A percentile compares a stretch with the other conserved stretches of the same genome.
Evolutionary conservation across 2,113 vertebrate genomes (phyloP).

Genomic region (Sinocyclocheilus grahami): DNA sequence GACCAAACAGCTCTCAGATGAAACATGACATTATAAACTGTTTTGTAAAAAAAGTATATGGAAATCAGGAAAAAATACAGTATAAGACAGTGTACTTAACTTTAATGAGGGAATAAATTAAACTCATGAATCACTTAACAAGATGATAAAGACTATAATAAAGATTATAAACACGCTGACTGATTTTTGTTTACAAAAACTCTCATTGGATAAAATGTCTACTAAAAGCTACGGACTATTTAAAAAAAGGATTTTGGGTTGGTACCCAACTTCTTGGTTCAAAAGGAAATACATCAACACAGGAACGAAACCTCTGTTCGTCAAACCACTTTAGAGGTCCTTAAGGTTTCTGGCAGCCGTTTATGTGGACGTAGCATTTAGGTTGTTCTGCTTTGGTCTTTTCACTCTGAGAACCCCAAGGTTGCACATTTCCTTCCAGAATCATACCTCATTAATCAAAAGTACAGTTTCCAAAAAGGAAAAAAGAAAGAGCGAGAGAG

Average conservation of each 20-base stretch:
- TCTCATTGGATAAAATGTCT: not conserved
- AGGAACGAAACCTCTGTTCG: not conserved
- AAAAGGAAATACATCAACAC: not conserved
- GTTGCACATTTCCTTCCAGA: constrained; percentile 69
- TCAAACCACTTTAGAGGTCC: not conserved
- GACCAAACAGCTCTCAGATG: not conserved
- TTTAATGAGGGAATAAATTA: not conserved
- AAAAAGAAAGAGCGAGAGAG: not conserved
- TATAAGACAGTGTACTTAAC: not conserved
- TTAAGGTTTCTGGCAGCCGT: constrained; percentile 2
- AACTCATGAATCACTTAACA: not conserved
- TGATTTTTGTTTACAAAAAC: not conserved
- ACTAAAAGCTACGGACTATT: not conserved
- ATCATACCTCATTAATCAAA: constrained; percentile 75
- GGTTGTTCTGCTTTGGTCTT: constrained; percentile 63
- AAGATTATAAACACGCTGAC: not conserved
- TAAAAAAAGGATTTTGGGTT: not conserved
- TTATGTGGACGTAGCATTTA: constrained; percentile 49
- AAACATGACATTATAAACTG: not conserved
- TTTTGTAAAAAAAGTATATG: not conserved
- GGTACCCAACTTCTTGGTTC: not conserved
- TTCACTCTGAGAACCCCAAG: constrained; percentile 41
- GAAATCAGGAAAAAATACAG: not conserved
- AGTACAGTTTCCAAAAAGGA: constrained; percentile 50
- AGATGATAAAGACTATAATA: not conserved